Percentiles rank a stretch among this genome's conserved stretches.
Conservation (phyloP, 2,113 vertebrate genomes). For the Salvelinus sp. region DNA sequence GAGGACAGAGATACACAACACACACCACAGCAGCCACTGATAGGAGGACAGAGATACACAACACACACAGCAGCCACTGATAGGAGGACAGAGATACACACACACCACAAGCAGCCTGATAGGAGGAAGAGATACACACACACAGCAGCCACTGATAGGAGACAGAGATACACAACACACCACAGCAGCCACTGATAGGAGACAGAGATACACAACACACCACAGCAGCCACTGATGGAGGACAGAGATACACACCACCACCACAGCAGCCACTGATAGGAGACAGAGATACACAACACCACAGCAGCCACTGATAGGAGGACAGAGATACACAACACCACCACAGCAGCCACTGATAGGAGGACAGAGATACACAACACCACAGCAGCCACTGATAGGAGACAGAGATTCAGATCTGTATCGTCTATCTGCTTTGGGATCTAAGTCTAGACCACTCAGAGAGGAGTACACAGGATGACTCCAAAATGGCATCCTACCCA, state of each 20-base stretch:
- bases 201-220: background rate
- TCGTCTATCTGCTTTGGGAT: background rate
- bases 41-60: background rate
- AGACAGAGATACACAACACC: background rate
- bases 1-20: too few species aligned
- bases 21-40: background rate
- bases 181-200: background rate
- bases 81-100: background rate
- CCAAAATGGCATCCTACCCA: too few species aligned
- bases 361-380: background rate
- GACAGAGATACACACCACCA: background rate
- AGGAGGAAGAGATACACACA: background rate
- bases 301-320: background rate
- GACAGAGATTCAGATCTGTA: background rate
- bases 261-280: background rate
- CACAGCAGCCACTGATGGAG: background rate
- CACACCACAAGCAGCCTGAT: background rate
- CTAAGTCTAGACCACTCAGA: background rate
- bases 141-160: background rate
- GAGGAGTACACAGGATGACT: too few species aligned
- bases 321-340: too few species aligned
- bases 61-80: background rate
- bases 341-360: background rate
- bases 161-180: background rate
- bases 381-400: background rate